These are phyloP conservation scores for Archivesica marissinica DNA, from an alignment of 1,140 invertebrate species.

Conservation along the genomic window DNA sequence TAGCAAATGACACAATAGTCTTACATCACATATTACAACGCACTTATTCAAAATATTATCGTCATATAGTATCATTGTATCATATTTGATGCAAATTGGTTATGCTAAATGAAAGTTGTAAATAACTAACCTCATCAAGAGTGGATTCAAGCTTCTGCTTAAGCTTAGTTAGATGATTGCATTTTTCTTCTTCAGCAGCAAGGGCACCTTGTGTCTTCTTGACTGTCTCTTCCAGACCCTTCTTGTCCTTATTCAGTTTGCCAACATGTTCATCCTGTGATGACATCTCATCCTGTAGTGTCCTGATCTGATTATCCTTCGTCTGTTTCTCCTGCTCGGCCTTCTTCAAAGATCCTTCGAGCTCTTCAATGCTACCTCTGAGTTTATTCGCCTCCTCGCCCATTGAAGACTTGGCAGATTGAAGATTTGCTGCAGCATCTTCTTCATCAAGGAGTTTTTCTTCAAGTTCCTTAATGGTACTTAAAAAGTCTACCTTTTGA, in stretches of 20 bases:
- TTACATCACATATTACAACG: neutral
- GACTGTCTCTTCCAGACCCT: conserved; percentile 95
- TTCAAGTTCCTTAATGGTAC: conserved; percentile 97
- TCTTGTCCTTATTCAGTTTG: conserved; percentile 99
- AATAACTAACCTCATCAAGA: conserved; percentile 90
- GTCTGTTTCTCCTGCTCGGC: conserved; percentile 93
- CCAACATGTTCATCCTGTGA: conserved; percentile 99
- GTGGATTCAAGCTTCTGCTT: conserved; percentile 99
- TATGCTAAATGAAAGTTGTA: neutral
- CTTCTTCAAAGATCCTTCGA: conserved; percentile 95
- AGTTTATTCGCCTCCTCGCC: conserved; percentile 95
- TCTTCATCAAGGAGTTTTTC: conserved; percentile 97
- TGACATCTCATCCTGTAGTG: conserved; percentile 96
- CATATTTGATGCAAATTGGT: neutral
- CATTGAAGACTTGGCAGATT: conserved; percentile 97
- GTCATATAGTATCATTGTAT: neutral
- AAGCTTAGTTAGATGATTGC: conserved; percentile 99
- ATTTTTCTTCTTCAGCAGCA: conserved; percentile 98
- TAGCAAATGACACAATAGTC: neutral
- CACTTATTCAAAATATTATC: neutral
- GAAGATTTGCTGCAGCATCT: conserved; percentile 94
- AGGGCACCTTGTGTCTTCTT: conserved; percentile 98
- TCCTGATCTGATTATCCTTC: conserved; percentile 99
- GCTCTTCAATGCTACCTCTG: conserved; percentile 98
- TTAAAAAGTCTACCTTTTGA: conserved; percentile 98